These are phyloP conservation scores for Turritopsis dohrnii DNA, from an alignment of 30 jellyfish, hydroid and myxozoan genomes.

Conservation along the genomic window DNA sequence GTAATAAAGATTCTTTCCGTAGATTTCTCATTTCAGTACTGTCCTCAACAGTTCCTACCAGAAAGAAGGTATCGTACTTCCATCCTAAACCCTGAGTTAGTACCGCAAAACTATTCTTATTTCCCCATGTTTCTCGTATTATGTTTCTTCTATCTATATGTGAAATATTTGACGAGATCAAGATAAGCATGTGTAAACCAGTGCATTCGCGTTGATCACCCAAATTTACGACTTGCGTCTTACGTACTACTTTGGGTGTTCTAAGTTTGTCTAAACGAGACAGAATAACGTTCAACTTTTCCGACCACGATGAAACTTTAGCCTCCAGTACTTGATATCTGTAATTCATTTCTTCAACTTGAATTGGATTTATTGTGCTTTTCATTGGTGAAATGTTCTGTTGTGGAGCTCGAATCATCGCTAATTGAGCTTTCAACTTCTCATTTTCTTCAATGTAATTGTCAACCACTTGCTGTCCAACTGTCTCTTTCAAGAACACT, in stretches of 20 bases:
- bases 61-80: background rate
- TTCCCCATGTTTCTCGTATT: conserved; percentile 29
- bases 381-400: too few species aligned
- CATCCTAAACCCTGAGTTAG: background rate
- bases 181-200: background rate
- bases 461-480: background rate
- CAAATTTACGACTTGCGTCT: background rate
- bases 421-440: background rate
- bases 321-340: too few species aligned
- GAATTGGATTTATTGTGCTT: too few species aligned
- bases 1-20: background rate
- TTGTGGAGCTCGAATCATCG: background rate
- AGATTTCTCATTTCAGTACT: background rate
- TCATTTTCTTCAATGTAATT: background rate
- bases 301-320: background rate
- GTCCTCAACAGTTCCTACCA: background rate
- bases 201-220: conserved; percentile 10
- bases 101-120: background rate
- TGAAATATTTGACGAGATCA: background rate
- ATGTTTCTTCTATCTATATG: conserved; percentile 5
- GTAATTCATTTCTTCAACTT: too few species aligned
- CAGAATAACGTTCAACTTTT: background rate
- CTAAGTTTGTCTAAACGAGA: background rate
- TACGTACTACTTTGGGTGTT: background rate
- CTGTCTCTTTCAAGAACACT: background rate